Percentiles rank a stretch among this genome's conserved stretches.
phyloP scores from a whole-genome alignment of 2,888 invertebrate genomes.

The Drosophila demipolita region DNA sequence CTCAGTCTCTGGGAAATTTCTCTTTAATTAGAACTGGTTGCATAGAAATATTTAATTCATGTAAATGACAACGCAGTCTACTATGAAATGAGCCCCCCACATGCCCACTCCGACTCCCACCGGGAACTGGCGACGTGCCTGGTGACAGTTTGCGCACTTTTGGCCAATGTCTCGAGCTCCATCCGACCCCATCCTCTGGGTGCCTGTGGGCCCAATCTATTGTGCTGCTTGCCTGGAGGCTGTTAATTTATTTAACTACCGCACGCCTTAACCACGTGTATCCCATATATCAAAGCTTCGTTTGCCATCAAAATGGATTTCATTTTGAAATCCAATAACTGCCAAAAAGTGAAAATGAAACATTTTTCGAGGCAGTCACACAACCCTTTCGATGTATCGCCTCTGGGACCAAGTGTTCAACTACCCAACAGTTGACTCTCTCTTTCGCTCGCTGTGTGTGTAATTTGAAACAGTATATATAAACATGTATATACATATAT shows the following conservation, averaged over 20 bases:
- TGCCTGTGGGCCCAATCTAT: conserved; percentile 9
- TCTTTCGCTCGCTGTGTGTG: conserved; percentile 19
- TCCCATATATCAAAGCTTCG: conserved; percentile 77
- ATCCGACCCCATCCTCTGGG: neutral
- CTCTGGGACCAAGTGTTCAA: conserved; percentile 34
- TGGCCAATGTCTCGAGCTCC: conserved; percentile 11
- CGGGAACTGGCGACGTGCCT: conserved; percentile 1
- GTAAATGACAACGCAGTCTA: conserved; percentile 37
- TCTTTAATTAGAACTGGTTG: conserved; percentile 49
- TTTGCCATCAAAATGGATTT: conserved; percentile 79
- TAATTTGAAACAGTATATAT: conserved; percentile 71
- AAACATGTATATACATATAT: conserved; percentile 13
- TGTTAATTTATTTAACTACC: conserved; percentile 77
- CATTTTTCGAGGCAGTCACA: conserved; percentile 53
- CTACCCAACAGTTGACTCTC: conserved; percentile 38
- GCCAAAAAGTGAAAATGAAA: conserved; percentile 64
- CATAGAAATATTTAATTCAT: conserved; percentile 60
- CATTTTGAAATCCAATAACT: conserved; percentile 82
- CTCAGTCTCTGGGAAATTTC: conserved; percentile 10
- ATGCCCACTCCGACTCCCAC: neutral
- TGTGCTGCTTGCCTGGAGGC: conserved; percentile 41
- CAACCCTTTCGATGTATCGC: conserved; percentile 64
- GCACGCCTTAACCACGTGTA: conserved; percentile 64
- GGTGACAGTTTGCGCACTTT: conserved; percentile 42
- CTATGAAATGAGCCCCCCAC: neutral